Base-by-base conservation (phyloP, 2,888 invertebrate genomes). In the Achlya flavicornis region DNA sequence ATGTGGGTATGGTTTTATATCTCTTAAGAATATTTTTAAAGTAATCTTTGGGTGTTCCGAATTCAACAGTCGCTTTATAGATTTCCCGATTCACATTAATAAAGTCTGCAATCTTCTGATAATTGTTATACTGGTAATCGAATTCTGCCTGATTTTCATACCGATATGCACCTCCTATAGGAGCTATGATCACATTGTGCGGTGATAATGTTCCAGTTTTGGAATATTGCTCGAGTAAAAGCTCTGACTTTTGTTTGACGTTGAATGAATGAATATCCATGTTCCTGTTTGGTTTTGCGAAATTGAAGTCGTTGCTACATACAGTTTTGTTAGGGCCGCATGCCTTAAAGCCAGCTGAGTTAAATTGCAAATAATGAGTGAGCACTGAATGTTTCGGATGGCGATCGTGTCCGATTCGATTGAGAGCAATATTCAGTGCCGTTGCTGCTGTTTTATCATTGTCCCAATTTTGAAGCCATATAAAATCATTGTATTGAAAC, bases 101-200 rank as follows among this genome's bases (percentile, higher is more conserved):
- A 82, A 97, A 98, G 74, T 98, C 96, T 63, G 98, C 96, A 8
- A 99, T 94, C 83, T 96, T 96, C 78, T 97, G 96, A 87, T 99
- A 99, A 85, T 99, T 99, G 58, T 95, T 95, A 83, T 98, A 99
- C 85, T 99, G 99, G 82, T 98, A 98, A 84, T 98, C 98, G 95
- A 98, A 98, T 89, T 99, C 99, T 46, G 96, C 94, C 68, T 96
- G 96, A 64, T 96, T 95, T 84, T 98, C 97, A 86, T 97, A 99
- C 10, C 97, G 95, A 87, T 98, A 98, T 79, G 98, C 97, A 81
- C 98, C 99, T 0, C 99, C 99, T 1, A 99, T 91, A 0, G 98
- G 98, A 83, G 98, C 97, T 48, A 99, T 94, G 0, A 98, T 96
- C 1, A 97, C 97, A 83, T 98, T 98, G 86, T 98, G 98, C 0